phyloP scores from a whole-genome alignment of 53 echinoderm and acorn worm species.

The Mesocentrotus franciscanus region DNA sequence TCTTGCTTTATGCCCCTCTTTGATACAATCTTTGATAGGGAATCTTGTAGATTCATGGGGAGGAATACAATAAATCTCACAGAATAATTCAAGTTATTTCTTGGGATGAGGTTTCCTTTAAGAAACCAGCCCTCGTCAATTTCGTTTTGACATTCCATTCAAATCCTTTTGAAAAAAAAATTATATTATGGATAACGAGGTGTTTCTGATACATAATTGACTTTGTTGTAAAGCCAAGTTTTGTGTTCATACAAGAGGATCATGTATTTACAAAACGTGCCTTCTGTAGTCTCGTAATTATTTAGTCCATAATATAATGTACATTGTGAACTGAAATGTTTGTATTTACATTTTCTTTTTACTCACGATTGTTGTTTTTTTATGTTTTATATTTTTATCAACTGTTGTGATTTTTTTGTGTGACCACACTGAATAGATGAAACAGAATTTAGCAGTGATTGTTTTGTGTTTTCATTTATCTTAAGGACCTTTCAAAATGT shows the following conservation, averaged over 20 bases:
- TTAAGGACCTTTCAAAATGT: background rate
- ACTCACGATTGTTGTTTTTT: background rate
- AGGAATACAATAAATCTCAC: too few relatives aligned
- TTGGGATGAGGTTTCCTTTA: too few relatives aligned
- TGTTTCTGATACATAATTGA: background rate
- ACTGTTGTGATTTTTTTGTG: background rate
- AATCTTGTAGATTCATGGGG: too few relatives aligned
- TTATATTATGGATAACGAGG: background rate
- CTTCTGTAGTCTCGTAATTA: background rate
- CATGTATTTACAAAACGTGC: background rate
- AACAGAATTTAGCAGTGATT: background rate
- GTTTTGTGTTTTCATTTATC: background rate
- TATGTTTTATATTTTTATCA: background rate
- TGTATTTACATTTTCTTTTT: background rate
- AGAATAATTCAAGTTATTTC: too few relatives aligned
- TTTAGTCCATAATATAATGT: background rate
- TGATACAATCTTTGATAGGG: too few relatives aligned
- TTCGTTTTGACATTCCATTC: background rate
- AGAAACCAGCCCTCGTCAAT: background rate
- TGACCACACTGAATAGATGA: background rate
- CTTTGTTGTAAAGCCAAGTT: background rate
- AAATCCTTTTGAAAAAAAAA: background rate
- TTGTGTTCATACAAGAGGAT: background rate
- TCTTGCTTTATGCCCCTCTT: too few relatives aligned
- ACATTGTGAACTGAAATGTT: background rate